phyloP scores from a whole-genome alignment of 2,888 invertebrate genomes.

The Eutolmus rufibarbis region DNA sequence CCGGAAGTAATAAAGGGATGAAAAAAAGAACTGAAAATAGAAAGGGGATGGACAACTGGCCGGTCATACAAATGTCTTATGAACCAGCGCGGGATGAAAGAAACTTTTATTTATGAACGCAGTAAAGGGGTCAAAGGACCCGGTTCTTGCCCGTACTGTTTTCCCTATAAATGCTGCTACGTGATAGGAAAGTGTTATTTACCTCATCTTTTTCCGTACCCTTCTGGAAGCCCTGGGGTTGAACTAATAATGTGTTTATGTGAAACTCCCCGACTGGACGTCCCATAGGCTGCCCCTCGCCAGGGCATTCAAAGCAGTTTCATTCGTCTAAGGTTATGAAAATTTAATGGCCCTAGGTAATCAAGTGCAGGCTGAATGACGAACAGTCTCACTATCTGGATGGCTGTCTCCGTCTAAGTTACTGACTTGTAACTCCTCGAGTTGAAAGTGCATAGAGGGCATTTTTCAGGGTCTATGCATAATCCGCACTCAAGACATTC shows the following conservation, averaged over 20 bases:
- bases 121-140: not conserved
- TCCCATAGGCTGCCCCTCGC: not conserved
- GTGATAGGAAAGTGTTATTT: constrained; percentile 36
- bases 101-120: constrained; percentile 1
- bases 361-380: constrained; percentile 19
- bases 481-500: not conserved
- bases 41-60: not conserved
- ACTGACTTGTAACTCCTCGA: not conserved
- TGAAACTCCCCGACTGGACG: not conserved
- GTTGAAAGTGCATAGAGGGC: not conserved
- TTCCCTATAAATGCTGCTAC: constrained; percentile 38
- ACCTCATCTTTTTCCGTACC: not conserved
- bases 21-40: not conserved
- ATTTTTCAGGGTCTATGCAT: not conserved
- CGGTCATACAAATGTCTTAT: constrained; percentile 3
- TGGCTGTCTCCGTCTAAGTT: not conserved
- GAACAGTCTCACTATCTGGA: not conserved
- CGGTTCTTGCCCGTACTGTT: not conserved
- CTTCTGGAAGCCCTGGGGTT: not conserved
- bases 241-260: constrained; percentile 40
- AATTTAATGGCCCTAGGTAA: constrained; percentile 27
- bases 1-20: constrained; percentile 9
- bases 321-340: constrained; percentile 22
- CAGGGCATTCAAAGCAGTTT: not conserved
- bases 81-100: not conserved